Base-by-base conservation (phyloP, 64 coral and sea anemone species). In the Catalaphyllia jardinei region DNA sequence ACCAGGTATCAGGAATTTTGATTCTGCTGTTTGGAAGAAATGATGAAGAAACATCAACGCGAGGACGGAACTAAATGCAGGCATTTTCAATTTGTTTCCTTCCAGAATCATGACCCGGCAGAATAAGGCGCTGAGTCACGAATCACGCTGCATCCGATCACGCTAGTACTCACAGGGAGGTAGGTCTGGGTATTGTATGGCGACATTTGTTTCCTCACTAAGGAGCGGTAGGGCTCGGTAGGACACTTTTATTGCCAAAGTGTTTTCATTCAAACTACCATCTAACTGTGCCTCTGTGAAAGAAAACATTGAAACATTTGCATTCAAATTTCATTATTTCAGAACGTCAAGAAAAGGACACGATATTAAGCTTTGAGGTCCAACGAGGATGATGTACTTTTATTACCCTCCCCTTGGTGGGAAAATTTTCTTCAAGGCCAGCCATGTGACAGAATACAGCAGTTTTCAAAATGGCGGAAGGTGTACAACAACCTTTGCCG, bases 381-480 rank as follows among this genome's bases (percentile, higher is more conserved):
- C 11, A 57, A 57, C 38, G 49, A 20, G 20, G 24, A 12, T 5
- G 24, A 28, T 19, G 1, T 27, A 3, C 5, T 20, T 14, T 52
- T 18, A 18, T 20, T 22, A 18, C 54, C 78, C 55, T 9, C 24
- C 29, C 62, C 61, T 1, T 10, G 4, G 16, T 69, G 4, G 6
- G 22, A 8, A 30, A 83, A 39, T 46, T 20, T 80, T 42, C 0
- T 25, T 85, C 18, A 9, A 63, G 20, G 80, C 46, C 57, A 57
- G 1, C 10, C 72, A 35, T 11, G 71, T 30, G 67, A 73, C 39
- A 78, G 30, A 1, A 8, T 24, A 35, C 33, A 35, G 33, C 33
- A 35, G 6, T 54, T 63, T 71, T 73, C 76, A 96, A 96, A 52
- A 96, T 96, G 95, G 95, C 83, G 95, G 88, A 93, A 72, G 64